Percentiles rank a stretch among this genome's conserved stretches.
Evolutionary conservation across 2,113 vertebrate species (phyloP).

Genomic region (Lethenteron reissneri): DNA sequence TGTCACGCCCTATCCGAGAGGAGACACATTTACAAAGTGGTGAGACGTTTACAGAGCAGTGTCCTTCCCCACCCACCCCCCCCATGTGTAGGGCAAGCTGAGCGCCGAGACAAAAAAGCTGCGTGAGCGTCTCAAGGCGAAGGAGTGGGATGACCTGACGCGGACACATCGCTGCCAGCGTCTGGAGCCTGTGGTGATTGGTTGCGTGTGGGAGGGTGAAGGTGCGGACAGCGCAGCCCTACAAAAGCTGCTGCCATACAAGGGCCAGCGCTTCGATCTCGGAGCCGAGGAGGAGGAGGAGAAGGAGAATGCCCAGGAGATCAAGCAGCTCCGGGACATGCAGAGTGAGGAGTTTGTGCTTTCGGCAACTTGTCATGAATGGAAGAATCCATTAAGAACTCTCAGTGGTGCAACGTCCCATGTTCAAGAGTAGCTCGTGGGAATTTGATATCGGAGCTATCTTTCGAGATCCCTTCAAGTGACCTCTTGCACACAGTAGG

Average conservation of each 20-base stretch:
- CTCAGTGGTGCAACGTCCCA: neutral
- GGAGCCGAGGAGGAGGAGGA: conserved; percentile 23
- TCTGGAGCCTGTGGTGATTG: conserved; percentile 45
- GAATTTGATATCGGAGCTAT: neutral
- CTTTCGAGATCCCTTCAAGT: neutral
- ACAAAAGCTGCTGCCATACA: conserved; percentile 33
- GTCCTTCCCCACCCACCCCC: too few relatives aligned
- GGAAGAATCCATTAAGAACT: conserved; percentile 26
- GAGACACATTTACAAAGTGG: too few relatives aligned
- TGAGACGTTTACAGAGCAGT: too few relatives aligned
- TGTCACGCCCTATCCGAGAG: too few relatives aligned
- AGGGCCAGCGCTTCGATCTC: conserved; percentile 28
- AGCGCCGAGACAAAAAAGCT: conserved; percentile 74
- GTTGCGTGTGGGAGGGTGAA: conserved; percentile 46
- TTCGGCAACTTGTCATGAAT: conserved; percentile 22
- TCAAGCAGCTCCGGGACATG: conserved; percentile 19
- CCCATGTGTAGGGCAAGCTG: too few relatives aligned
- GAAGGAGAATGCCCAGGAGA: conserved; percentile 30
- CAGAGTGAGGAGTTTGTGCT: conserved; percentile 14
- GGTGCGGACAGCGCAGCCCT: neutral
- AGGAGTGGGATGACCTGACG: conserved; percentile 81
- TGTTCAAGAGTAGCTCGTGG: neutral
- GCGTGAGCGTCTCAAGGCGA: conserved; percentile 64
- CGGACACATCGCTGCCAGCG: conserved; percentile 55
- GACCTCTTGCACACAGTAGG: too few relatives aligned